Base-by-base conservation (phyloP, 2,113 vertebrate species). In the Bucco capensis region DNA sequence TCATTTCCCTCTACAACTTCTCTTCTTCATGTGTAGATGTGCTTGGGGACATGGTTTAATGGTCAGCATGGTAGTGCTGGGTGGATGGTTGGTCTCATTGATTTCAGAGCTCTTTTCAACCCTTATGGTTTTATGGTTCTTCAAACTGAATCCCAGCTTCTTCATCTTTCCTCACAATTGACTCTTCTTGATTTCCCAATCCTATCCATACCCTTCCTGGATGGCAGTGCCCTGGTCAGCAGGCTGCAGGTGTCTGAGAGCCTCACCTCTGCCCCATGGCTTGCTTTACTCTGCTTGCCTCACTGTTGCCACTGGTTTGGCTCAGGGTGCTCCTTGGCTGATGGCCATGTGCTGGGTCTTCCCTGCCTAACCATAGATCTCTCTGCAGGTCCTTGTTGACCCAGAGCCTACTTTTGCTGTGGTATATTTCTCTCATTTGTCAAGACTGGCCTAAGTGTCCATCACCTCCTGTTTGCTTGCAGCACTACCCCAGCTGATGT, bases 351-450 rank as follows among this genome's bases (percentile, higher is more conserved):
- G 47, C 35, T 56, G 35, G 23, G 12, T 66, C 14, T 11, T 60
- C 67, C 35, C 35, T 67, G 23, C 19, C 38, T 37, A 46, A 72
- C 19, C 1, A 0, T 49, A 30, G 7, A 31, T 46, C 28, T 67
- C 35, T 27, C 10, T 3, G 0, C 31, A 57, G 50, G 56, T 15
- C 37, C 31, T 50, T 1, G 0, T 3, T 70, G 49, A 35, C 56
- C 56, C 7, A 3, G 56, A 58, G 15, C 25, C 25, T 47, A 14
- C 30, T 53, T n/a, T 19, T 69, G 11, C 62, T 42, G 19, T 2
- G 2, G 27, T 33, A 16, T 6, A 21, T 51, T 70, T 35, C 7
- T 30, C 44, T 42, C 0, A 0, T 70, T 49, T 79, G 9, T 14
- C 24, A 49, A 18, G 23, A 9, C 12, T 9, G 33, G 6, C 22